These are phyloP conservation scores for Malaclemys terrapin DNA, from an alignment of 2,113 vertebrate species.

Conservation along the genomic window DNA sequence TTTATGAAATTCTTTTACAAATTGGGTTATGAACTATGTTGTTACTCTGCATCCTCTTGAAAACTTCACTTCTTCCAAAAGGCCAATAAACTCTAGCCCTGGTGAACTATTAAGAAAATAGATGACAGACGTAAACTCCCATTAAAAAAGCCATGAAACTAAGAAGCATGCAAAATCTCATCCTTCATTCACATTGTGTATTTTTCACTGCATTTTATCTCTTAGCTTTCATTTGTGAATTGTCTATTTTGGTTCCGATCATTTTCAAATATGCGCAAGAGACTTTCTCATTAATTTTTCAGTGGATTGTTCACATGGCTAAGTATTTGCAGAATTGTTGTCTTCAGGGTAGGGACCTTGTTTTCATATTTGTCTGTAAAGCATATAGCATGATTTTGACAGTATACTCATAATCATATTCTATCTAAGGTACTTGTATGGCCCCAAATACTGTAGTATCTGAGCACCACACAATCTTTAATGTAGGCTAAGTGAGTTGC, in stretches of 20 bases:
- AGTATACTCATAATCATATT: background rate
- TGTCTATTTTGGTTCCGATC: too few relatives aligned
- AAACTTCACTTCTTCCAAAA: background rate
- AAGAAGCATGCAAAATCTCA: background rate
- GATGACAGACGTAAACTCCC: background rate
- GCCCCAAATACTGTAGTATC: background rate
- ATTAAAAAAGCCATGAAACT: background rate
- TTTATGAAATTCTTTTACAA: background rate
- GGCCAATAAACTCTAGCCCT: background rate
- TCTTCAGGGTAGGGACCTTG: background rate
- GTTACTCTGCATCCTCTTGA: background rate
- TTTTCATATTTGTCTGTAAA: background rate
- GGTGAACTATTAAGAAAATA: background rate
- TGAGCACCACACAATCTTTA: background rate
- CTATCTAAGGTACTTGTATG: background rate
- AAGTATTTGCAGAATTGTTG: background rate
- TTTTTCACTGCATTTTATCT: background rate
- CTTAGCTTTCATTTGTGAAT: background rate
- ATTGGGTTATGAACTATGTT: background rate
- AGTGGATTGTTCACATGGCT: background rate
- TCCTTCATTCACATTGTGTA: background rate
- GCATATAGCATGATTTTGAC: background rate
- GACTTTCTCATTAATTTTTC: background rate
- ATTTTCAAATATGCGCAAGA: background rate
- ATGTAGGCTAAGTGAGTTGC: background rate